Conservation (phyloP, 2,113 vertebrate genomes). For the Montifringilla adamsi region DNA sequence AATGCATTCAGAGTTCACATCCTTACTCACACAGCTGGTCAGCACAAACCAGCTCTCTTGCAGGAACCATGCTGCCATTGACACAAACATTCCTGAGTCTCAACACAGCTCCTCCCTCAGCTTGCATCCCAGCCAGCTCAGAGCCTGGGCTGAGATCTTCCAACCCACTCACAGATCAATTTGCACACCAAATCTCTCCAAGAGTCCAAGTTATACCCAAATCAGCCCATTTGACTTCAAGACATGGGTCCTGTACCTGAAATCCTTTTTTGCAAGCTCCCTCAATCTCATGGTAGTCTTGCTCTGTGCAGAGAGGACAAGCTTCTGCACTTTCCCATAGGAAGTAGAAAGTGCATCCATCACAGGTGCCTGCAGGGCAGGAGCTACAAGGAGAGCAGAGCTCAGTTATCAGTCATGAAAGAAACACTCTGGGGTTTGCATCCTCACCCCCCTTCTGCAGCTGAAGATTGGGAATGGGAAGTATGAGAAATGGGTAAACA, state of each 20-base stretch:
- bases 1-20: neutral
- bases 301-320: constrained; percentile 89
- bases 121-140: neutral
- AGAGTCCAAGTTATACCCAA: neutral
- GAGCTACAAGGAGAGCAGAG: constrained; percentile 67
- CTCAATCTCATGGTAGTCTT: constrained; percentile 91
- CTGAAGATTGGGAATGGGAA: neutral
- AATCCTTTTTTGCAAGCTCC: constrained; percentile 89
- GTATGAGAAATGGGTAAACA: neutral
- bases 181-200: neutral
- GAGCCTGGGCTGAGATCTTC: neutral
- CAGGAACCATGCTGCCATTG: neutral
- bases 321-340: constrained; percentile 93
- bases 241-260: constrained; percentile 76
- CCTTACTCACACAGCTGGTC: neutral
- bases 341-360: constrained; percentile 92
- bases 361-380: constrained; percentile 92
- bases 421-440: neutral
- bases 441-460: neutral
- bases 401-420: neutral
- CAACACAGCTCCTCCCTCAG: neutral
- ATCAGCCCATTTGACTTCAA: neutral
- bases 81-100: neutral
- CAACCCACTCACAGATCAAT: neutral
- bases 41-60: neutral